phyloP scores from a whole-genome alignment of 2,888 invertebrate species.

The Pachymerium ferrugineum region DNA sequence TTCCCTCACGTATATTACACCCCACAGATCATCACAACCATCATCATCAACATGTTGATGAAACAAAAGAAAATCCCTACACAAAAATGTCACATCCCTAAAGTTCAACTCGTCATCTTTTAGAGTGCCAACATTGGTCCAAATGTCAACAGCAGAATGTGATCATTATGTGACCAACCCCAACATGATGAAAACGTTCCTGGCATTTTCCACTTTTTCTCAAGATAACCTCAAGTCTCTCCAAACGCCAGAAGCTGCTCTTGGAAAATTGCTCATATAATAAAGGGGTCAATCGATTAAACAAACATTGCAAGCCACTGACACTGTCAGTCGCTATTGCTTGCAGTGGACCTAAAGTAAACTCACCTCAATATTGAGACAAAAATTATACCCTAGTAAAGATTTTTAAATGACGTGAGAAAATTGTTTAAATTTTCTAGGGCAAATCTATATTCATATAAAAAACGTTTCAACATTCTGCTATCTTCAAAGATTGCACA shows the following conservation, averaged over 20 bases:
- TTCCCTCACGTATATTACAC: too few species aligned
- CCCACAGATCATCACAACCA: background rate
- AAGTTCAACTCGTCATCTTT: background rate
- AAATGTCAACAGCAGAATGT: background rate
- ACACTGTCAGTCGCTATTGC: conserved; percentile 5
- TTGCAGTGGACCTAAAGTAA: background rate
- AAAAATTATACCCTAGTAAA: background rate
- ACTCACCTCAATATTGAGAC: conserved; percentile 7
- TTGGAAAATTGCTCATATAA: background rate
- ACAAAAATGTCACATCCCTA: background rate
- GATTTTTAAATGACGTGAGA: too few species aligned
- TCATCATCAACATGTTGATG: background rate
- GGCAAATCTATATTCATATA: too few species aligned
- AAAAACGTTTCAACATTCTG: too few species aligned
- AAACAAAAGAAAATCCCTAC: background rate
- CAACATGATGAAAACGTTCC: background rate
- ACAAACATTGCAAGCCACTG: conserved; percentile 12
- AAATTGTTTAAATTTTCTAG: too few species aligned
- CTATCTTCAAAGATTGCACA: too few species aligned
- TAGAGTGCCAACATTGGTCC: background rate
- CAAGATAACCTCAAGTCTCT: too few species aligned
- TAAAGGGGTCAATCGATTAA: conserved; percentile 25
- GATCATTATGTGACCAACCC: background rate
- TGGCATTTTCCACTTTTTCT: background rate
- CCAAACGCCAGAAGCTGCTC: background rate